Conservation (phyloP, 2,113 vertebrate species). For the Dissostichus mawsoni region DNA sequence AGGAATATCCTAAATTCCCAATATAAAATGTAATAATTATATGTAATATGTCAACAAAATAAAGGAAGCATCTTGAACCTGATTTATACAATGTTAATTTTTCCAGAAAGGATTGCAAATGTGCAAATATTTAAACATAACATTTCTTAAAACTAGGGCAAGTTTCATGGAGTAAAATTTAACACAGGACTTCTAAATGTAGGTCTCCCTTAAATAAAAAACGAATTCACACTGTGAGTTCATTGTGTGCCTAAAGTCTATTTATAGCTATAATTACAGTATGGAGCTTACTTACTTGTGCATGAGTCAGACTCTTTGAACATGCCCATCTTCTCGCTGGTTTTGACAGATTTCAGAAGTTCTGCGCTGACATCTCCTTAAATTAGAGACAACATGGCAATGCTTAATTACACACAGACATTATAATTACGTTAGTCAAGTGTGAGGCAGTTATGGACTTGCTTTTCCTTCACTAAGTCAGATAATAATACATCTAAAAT, state of each 20-base stretch:
- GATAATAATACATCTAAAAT: neutral
- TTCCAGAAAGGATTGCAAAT: too few species aligned
- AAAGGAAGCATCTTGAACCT: too few species aligned
- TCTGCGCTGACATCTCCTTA: conserved; percentile 70
- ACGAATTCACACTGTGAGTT: neutral
- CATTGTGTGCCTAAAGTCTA: neutral
- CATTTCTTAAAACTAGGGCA: too few species aligned
- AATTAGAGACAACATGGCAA: conserved; percentile 29
- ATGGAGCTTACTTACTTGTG: conserved; percentile 68
- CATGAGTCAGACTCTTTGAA: conserved; percentile 72
- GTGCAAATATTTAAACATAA: too few species aligned
- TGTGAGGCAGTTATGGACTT: neutral
- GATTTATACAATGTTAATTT: too few species aligned
- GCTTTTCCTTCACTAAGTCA: neutral
- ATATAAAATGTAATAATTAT: too few species aligned
- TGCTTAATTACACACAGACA: neutral
- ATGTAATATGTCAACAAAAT: too few species aligned
- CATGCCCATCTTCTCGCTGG: conserved; percentile 74
- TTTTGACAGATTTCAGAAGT: conserved; percentile 72
- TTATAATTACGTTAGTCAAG: neutral
- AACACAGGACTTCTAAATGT: neutral
- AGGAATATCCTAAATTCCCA: too few species aligned
- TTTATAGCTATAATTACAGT: neutral
- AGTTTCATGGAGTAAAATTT: too few species aligned
- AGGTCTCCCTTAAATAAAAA: neutral